A percentile compares a stretch with the other conserved stretches of the same genome.
Conservation (phyloP, 2,113 vertebrate species). For the Cardinalis cardinalis region DNA sequence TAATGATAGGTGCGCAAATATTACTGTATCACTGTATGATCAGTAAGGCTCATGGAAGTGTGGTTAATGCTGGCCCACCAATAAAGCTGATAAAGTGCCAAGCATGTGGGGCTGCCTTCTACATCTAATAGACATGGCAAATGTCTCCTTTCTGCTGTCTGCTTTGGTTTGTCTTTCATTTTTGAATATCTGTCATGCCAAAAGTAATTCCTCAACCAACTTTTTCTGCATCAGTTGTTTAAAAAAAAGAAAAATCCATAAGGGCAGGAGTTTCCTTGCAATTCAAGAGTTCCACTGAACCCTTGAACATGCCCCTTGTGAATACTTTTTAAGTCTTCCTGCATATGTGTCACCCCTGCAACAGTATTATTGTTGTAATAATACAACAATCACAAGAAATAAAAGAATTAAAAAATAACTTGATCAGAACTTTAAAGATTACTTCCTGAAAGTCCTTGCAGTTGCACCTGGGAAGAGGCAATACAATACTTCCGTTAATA, state of each 20-base stretch:
- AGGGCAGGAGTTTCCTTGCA: not conserved
- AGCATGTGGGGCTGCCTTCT: not conserved
- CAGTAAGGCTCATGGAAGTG: not conserved
- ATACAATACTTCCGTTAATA: not conserved
- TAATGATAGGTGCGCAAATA: not conserved
- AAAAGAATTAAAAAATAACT: not conserved
- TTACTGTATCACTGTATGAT: not conserved
- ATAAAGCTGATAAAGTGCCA: not conserved
- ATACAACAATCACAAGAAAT: not conserved
- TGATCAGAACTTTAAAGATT: not conserved
- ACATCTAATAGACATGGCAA: not conserved
- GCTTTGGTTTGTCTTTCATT: not conserved
- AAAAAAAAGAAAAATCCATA: not conserved
- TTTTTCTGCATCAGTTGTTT: not conserved
- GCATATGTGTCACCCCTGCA: not conserved
- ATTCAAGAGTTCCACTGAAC: not conserved
- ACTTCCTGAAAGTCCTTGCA: not conserved
- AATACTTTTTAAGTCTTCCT: not conserved
- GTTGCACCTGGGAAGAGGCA: not conserved
- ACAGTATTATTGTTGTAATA: not conserved
- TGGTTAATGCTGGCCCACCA: not conserved
- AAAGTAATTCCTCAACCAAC: not conserved
- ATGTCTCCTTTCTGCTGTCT: not conserved
- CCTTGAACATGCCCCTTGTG: not conserved
- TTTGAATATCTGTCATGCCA: not conserved